These are phyloP conservation scores for Calliphora vicina DNA, from an alignment of 1,140 invertebrate species.

Conservation along the genomic window DNA sequence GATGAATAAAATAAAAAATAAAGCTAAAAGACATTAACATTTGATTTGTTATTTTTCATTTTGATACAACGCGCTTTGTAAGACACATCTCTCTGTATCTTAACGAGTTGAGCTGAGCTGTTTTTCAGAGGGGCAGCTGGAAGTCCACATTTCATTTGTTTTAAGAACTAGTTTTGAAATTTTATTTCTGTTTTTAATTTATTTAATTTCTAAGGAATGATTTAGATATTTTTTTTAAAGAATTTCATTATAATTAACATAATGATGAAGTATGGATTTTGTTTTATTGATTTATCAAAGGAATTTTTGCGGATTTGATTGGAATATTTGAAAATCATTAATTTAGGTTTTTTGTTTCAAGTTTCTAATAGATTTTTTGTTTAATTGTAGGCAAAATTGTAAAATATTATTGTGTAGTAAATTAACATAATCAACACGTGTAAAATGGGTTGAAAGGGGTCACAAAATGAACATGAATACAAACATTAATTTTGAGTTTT, in stretches of 20 bases:
- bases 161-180: background rate
- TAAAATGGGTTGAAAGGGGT: too few relatives aligned
- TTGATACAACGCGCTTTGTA: background rate
- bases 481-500: too few relatives aligned
- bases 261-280: background rate
- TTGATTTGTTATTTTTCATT: constrained; percentile 63
- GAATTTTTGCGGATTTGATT: background rate
- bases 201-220: background rate
- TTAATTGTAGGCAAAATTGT: too few relatives aligned
- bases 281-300: background rate
- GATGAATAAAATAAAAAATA: constrained; percentile 52
- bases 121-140: too few relatives aligned
- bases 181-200: background rate
- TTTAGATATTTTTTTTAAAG: background rate
- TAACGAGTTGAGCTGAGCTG: background rate
- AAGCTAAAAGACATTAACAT: constrained; percentile 56
- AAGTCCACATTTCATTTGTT: background rate
- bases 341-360: background rate
- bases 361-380: too few relatives aligned
- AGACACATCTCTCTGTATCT: background rate
- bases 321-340: background rate
- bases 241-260: background rate
- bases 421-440: too few relatives aligned
- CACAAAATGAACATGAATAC: too few relatives aligned
- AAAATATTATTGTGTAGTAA: too few relatives aligned